phyloP scores from a whole-genome alignment of 1,140 invertebrate species.

The Penaeus indicus region DNA sequence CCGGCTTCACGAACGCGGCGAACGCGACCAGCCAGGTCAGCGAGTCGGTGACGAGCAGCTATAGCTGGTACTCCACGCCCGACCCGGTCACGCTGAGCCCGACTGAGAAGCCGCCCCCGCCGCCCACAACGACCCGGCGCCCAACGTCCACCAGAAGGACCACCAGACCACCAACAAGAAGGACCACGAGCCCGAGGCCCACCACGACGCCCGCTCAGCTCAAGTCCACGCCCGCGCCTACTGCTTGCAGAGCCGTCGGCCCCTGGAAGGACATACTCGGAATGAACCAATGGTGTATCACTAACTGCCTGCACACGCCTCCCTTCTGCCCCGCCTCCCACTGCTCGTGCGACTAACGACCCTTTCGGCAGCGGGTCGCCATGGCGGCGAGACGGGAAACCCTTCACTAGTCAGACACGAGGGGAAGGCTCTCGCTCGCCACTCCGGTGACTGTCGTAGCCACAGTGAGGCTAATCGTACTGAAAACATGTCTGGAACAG shows the following conservation, averaged over 20 bases:
- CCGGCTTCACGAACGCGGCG: background rate
- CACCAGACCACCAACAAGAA: background rate
- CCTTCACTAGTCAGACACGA: too few relatives aligned
- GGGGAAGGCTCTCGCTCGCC: too few relatives aligned
- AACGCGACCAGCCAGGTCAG: background rate
- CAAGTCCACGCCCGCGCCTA: too few relatives aligned
- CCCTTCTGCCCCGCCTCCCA: conserved; percentile 24
- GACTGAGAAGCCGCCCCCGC: background rate
- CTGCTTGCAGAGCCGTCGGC: conserved; percentile 16
- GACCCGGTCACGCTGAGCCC: background rate
- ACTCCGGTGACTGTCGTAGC: too few relatives aligned
- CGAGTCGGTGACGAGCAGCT: conserved; percentile 62
- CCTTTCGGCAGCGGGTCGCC: too few relatives aligned
- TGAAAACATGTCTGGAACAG: too few relatives aligned
- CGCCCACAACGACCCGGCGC: background rate
- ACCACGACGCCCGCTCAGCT: background rate
- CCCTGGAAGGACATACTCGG: conserved; percentile 32
- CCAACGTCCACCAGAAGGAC: background rate
- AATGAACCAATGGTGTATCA: conserved; percentile 44
- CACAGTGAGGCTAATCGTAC: too few relatives aligned
- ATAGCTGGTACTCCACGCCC: conserved; percentile 34
- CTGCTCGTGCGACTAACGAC: conserved; percentile 7
- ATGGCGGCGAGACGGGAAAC: background rate
- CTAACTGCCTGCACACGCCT: conserved; percentile 1
- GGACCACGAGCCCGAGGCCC: background rate